phyloP scores from a whole-genome alignment of 2,888 invertebrate species.

The Dinocampus coccinellae region DNA sequence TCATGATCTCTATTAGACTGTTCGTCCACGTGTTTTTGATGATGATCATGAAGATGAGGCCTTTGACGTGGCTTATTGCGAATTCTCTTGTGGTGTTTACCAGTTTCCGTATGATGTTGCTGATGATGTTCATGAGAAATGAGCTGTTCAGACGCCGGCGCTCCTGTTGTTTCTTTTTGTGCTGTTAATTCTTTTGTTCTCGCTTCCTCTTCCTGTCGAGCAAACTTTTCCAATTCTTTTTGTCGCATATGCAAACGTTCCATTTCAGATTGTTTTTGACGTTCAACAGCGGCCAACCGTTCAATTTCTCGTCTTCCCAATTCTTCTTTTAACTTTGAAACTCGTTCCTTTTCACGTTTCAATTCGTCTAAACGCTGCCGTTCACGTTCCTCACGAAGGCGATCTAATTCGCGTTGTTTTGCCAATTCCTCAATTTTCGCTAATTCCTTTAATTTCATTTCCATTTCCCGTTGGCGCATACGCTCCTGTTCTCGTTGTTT shows the following conservation, averaged over 20 bases:
- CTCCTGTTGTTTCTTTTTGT: constrained; percentile 32
- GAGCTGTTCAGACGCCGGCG: constrained; percentile 50
- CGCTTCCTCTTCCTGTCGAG: constrained; percentile 44
- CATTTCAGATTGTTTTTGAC: constrained; percentile 55
- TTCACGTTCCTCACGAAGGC: constrained; percentile 57
- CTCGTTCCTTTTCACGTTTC: constrained; percentile 53
- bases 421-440: constrained; percentile 59
- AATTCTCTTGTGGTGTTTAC: constrained; percentile 45
- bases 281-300: constrained; percentile 49
- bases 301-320: constrained; percentile 53
- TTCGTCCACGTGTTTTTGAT: constrained; percentile 38
- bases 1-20: constrained; percentile 37
- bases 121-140: constrained; percentile 53
- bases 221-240: constrained; percentile 45
- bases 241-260: constrained; percentile 48
- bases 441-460: constrained; percentile 60
- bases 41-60: constrained; percentile 21
- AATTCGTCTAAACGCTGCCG: constrained; percentile 58
- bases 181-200: constrained; percentile 31
- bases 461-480: constrained; percentile 57
- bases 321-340: constrained; percentile 56
- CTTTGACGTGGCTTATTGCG: constrained; percentile 48
- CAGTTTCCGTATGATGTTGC: constrained; percentile 54
- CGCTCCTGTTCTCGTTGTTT: constrained; percentile 58
- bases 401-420: constrained; percentile 59